Evolutionary conservation across 1,140 invertebrate species (phyloP).

Genomic region (Zaprionus davidi): DNA sequence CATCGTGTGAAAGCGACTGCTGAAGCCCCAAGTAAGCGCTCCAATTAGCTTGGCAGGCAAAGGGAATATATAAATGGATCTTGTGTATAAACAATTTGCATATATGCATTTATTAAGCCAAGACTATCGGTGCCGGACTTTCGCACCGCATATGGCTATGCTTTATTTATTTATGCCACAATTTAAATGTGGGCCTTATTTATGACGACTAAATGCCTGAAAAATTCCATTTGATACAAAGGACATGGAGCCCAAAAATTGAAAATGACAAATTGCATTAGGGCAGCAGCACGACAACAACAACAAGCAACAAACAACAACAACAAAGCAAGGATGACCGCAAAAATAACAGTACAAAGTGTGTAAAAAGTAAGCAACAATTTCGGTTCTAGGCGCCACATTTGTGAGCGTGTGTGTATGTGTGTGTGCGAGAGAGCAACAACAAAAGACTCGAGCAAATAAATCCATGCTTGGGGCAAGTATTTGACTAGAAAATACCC

Average conservation of each 20-base stretch:
- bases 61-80: slow-evolving; percentile 26
- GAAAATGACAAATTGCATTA: slow-evolving; percentile 82
- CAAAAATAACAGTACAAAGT: slow-evolving; percentile 70
- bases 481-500: slow-evolving; percentile 1
- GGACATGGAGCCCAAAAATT: slow-evolving; percentile 55
- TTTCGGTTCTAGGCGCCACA: slow-evolving; percentile 44
- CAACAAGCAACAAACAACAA: slow-evolving; percentile 7
- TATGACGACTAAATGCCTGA: slow-evolving; percentile 69
- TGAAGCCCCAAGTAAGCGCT: slow-evolving; percentile 35
- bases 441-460: slow-evolving; percentile 31
- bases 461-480: neutral
- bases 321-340: slow-evolving; percentile 46
- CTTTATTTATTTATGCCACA: slow-evolving; percentile 41
- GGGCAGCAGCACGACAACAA: slow-evolving; percentile 17
- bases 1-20: too few relatives aligned
- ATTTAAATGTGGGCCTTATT: slow-evolving; percentile 67
- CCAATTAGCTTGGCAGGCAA: slow-evolving; percentile 39
- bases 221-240: slow-evolving; percentile 75
- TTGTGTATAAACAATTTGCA: slow-evolving; percentile 61
- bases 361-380: slow-evolving; percentile 67
- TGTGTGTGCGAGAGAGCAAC: slow-evolving; percentile 1
- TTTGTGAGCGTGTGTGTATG: slow-evolving; percentile 54
- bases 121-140: slow-evolving; percentile 38
- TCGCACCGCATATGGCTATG: neutral
- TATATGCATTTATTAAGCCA: slow-evolving; percentile 46